Percentiles rank a stretch among this genome's conserved stretches.
Evolutionary conservation across 2,797 vertebrate genomes (phyloP).

Genomic region (Danio choprae): DNA sequence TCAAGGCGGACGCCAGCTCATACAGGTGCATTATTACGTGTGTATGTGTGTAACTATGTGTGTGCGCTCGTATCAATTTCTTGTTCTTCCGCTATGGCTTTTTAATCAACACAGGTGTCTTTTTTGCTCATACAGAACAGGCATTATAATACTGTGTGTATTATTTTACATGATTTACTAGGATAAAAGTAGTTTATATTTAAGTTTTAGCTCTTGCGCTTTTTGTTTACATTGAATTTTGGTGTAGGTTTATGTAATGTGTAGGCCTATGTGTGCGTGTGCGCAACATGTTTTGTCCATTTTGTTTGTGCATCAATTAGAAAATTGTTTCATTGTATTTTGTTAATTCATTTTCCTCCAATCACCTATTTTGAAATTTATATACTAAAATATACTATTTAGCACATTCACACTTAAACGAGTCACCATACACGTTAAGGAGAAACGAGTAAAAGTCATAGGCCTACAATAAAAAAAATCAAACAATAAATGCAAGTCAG

Average conservation of each 20-base stretch:
- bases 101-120: slow-evolving; percentile 52
- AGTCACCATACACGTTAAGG: too few species aligned
- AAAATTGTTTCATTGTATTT: too few species aligned
- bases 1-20: slow-evolving; percentile 56
- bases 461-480: too few species aligned
- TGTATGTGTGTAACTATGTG: slow-evolving; percentile 1
- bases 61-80: slow-evolving; percentile 38
- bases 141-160: slow-evolving; percentile 16
- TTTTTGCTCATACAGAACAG: slow-evolving; percentile 31
- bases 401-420: too few species aligned
- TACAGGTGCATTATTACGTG: slow-evolving; percentile 69
- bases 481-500: background rate
- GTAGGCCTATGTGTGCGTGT: too few species aligned
- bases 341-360: background rate
- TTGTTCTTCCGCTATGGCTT: slow-evolving; percentile 48
- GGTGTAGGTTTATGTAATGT: background rate
- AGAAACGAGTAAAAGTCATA: too few species aligned
- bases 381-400: background rate
- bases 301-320: background rate
- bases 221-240: background rate
- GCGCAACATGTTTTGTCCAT: too few species aligned
- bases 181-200: background rate
- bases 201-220: slow-evolving; percentile 4
- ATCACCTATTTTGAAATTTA: background rate
- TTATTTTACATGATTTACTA: slow-evolving; percentile 30